Base-by-base conservation (phyloP, 2,113 vertebrate genomes). In the Mormyrus lacerda region DNA sequence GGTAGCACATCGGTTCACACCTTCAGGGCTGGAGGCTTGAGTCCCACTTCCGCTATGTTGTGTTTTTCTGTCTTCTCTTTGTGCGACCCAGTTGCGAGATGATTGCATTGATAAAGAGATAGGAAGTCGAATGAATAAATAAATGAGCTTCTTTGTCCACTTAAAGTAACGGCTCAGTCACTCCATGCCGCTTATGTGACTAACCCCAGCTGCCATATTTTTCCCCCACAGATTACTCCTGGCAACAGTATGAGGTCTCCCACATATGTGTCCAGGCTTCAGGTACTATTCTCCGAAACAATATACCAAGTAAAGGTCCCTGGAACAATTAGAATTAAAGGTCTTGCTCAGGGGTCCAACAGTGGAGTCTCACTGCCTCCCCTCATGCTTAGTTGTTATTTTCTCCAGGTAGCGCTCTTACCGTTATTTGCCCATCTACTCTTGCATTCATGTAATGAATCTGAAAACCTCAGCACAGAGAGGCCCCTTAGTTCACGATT, bases 181-280 rank as follows among this genome's bases (percentile, higher is more conserved):
- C 21, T 69, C 61, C 61, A 69, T 69, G 9, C 47, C 8, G 9
- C 47, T 51, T 53, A 53, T 84, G 11, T 45, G 35, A 84, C 44
- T 69, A 4, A 69, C 11, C 11, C 21, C 1, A 2, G 9, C 19
- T 85, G 13, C 24, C 21, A 21, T 35, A 42, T 65, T 55, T 44
- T 35, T 19, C 87, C 55, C 55, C 19, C 24, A 53, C 51, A 93
- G 95, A 92, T 95, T 1, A 6, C 90, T 51, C 89, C 93, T 13
- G 90, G 90, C 50, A 91, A 89, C 31, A 92, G 90, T 65, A 92
- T 89, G 73, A 91, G 93, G 35, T 89, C 92, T 31, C 69, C 88
- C 11, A 65, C 90, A 0, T 90, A 96, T 53, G 48, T 93, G 13
- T 96, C 95, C 93, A 94, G 95, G 84, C 90, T 96, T 10, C 92